Percentiles rank a stretch among this genome's conserved stretches.
These are phyloP conservation scores for Alviniconcha strummeri DNA, from an alignment of 2,888 invertebrate species.

Conservation along the genomic window DNA sequence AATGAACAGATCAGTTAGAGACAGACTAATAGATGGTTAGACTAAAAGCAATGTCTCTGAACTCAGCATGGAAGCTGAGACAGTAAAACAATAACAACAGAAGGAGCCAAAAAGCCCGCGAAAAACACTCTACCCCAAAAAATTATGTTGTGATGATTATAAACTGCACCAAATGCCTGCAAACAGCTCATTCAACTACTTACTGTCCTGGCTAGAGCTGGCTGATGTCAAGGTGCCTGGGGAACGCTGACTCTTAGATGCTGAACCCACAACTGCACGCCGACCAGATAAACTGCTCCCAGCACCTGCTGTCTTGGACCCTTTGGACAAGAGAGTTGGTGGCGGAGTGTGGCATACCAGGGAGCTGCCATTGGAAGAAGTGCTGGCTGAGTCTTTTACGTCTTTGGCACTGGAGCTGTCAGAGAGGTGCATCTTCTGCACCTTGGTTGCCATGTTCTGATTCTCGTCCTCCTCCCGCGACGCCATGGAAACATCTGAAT, in stretches of 20 bases:
- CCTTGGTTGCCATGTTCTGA: conserved; percentile 31
- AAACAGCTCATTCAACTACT: background rate
- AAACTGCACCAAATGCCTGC: too few relatives aligned
- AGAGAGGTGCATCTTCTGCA: conserved; percentile 23
- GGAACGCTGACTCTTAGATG: background rate
- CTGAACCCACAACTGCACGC: background rate
- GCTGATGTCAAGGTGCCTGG: background rate
- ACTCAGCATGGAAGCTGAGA: too few relatives aligned
- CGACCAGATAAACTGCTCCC: background rate
- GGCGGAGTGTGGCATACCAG: background rate
- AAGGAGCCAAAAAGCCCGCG: too few relatives aligned
- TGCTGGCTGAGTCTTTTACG: conserved; percentile 19
- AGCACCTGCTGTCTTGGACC: background rate
- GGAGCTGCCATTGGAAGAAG: conserved; percentile 12
- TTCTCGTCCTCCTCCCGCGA: conserved; percentile 29
- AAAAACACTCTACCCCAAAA: too few relatives aligned
- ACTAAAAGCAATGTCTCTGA: too few relatives aligned
- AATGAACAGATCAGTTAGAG: too few relatives aligned
- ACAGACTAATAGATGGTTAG: too few relatives aligned
- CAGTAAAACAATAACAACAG: too few relatives aligned
- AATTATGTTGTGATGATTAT: too few relatives aligned
- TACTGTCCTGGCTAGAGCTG: background rate
- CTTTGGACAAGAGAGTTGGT: background rate
- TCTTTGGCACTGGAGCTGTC: conserved; percentile 23
- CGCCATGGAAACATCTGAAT: conserved; percentile 17